A percentile compares a stretch with the other conserved stretches of the same genome.
Conservation (phyloP, 2,113 vertebrate genomes). For the Coturnix japonica region DNA sequence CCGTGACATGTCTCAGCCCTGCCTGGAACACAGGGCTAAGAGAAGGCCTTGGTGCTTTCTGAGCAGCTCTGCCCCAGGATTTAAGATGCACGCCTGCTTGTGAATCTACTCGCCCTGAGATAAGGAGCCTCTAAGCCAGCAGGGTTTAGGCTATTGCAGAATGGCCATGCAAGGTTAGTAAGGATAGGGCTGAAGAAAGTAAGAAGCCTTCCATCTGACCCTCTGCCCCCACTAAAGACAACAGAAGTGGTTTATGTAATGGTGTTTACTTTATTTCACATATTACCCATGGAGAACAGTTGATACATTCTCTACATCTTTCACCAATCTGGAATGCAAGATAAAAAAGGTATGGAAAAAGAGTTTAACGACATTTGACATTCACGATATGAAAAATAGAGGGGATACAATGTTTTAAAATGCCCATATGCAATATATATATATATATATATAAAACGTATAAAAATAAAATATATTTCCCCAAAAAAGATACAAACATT, state of each 20-base stretch:
- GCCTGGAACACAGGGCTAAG: slow-evolving; percentile 26
- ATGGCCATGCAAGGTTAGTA: background rate
- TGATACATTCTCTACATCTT: slow-evolving; percentile 81
- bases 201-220: background rate
- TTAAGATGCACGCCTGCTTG: background rate
- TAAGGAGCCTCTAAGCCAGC: background rate
- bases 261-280: slow-evolving; percentile 78
- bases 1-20: slow-evolving; percentile 62
- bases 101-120: background rate
- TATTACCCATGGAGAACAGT: slow-evolving; percentile 82
- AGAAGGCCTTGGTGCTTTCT: slow-evolving; percentile 4
- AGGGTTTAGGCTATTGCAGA: background rate
- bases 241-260: slow-evolving; percentile 34
- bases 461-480: slow-evolving; percentile 95
- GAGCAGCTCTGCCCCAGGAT: background rate
- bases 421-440: slow-evolving; percentile 89
- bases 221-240: background rate
- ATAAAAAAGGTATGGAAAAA: slow-evolving; percentile 66
- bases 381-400: slow-evolving; percentile 80
- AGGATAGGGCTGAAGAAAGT: background rate
- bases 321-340: slow-evolving; percentile 77
- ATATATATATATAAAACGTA: slow-evolving; percentile 82
- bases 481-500: slow-evolving; percentile 78
- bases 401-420: slow-evolving; percentile 87
- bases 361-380: slow-evolving; percentile 78